Conservation (phyloP, 2,797 vertebrate species). For the Gymnoscopelus microlampas region DNA sequence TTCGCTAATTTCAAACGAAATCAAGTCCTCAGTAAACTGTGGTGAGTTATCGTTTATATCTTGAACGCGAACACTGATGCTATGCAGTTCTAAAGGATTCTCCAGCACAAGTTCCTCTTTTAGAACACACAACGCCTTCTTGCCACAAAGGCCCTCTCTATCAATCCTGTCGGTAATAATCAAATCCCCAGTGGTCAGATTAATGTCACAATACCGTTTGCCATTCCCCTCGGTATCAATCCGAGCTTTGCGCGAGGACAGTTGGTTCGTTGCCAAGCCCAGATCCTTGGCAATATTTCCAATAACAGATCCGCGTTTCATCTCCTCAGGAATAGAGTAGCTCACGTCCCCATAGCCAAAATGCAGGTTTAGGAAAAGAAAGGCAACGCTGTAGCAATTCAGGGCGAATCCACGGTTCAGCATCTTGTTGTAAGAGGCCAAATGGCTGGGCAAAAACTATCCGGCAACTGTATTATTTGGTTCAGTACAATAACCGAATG, state of each 20-base stretch:
- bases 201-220: constrained; percentile 37
- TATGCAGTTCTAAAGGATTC: constrained; percentile 72
- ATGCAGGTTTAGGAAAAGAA: constrained; percentile 9
- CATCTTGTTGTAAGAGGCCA: no score
- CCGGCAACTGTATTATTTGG: no score
- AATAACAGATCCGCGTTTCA: constrained; percentile 37
- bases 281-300: constrained; percentile 40
- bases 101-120: constrained; percentile 68
- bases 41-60: constrained; percentile 84
- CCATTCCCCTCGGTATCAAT: constrained; percentile 2
- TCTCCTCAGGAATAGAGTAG: constrained; percentile 29
- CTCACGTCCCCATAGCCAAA: constrained; percentile 16
- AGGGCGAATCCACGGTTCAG: no score
- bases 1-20: constrained; percentile 56
- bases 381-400: not conserved
- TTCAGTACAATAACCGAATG: no score
- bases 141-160: constrained; percentile 68
- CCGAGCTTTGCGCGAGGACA: constrained; percentile 22
- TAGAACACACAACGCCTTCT: constrained; percentile 50
- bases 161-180: constrained; percentile 66
- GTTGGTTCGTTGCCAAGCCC: constrained; percentile 13
- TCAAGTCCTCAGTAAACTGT: constrained; percentile 41
- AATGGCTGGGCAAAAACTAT: no score
- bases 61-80: constrained; percentile 63
- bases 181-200: constrained; percentile 76